These are phyloP conservation scores for Pelobates cultripes DNA, from an alignment of 2,797 vertebrate genomes.

Conservation along the genomic window DNA sequence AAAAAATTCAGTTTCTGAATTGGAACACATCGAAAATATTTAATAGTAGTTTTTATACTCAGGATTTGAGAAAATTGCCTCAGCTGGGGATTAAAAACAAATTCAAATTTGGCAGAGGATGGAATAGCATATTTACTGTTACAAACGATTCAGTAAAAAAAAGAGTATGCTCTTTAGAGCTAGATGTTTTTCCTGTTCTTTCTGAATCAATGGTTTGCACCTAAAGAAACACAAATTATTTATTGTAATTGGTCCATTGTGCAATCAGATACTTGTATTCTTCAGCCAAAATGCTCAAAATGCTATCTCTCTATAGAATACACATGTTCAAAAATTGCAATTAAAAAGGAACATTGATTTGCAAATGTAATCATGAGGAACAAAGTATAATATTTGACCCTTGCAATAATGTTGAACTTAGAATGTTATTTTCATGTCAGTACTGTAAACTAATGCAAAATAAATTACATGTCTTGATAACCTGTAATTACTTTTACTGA, in stretches of 20 bases:
- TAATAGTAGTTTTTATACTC: constrained; percentile 12
- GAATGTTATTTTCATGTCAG: constrained; percentile 9
- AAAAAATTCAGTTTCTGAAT: not conserved
- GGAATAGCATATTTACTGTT: not conserved
- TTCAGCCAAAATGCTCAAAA: not conserved
- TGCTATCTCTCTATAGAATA: not conserved
- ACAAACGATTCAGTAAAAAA: constrained; percentile 24
- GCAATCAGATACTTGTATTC: not conserved
- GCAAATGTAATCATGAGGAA: not conserved
- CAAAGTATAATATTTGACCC: constrained; percentile 17
- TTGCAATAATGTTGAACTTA: constrained; percentile 5
- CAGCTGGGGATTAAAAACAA: constrained; percentile 23
- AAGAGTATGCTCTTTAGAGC: not conserved
- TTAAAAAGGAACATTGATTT: not conserved
- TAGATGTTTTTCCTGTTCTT: not conserved
- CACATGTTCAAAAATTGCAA: not conserved
- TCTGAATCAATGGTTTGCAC: not conserved
- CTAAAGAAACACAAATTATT: constrained; percentile 10
- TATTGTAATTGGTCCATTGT: not conserved
- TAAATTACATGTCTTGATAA: constrained; percentile 13
- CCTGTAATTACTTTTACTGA: constrained; percentile 4
- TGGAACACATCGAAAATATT: constrained; percentile 16
- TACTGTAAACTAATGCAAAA: constrained; percentile 12
- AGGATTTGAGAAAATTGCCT: constrained; percentile 33
- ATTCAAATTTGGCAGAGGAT: constrained; percentile 11